Conservation (phyloP, 2,113 vertebrate genomes). For the Tyto alba region DNA sequence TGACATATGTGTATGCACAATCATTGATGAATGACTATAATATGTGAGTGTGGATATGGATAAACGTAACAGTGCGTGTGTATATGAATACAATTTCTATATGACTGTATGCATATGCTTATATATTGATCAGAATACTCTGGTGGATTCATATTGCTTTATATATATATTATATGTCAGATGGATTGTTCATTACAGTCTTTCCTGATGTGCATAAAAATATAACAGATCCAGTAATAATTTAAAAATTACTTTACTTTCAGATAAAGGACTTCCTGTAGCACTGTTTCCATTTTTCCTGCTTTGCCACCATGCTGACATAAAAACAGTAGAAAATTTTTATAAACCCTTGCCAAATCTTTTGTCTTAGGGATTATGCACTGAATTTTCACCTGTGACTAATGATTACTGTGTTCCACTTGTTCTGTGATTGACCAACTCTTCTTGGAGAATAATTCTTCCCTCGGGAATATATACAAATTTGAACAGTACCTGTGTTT, state of each 20-base stretch:
- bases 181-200: neutral
- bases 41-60: neutral
- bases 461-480: neutral
- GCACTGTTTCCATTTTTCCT: neutral
- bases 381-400: slow-evolving; percentile 12
- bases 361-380: neutral
- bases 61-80: neutral
- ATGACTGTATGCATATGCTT: neutral
- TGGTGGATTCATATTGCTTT: neutral
- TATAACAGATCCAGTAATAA: neutral
- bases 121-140: neutral
- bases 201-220: neutral
- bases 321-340: neutral
- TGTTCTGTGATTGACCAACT: neutral
- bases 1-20: neutral
- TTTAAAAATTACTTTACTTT: neutral
- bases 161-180: neutral
- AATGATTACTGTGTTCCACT: neutral
- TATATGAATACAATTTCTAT: neutral
- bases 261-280: neutral
- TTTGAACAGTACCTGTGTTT: neutral
- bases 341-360: neutral
- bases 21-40: neutral
- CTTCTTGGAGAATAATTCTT: neutral
- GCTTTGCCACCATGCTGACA: neutral